phyloP scores from a whole-genome alignment of 37 sponge, comb jelly and placozoan species.

The Halichondria panicea region DNA sequence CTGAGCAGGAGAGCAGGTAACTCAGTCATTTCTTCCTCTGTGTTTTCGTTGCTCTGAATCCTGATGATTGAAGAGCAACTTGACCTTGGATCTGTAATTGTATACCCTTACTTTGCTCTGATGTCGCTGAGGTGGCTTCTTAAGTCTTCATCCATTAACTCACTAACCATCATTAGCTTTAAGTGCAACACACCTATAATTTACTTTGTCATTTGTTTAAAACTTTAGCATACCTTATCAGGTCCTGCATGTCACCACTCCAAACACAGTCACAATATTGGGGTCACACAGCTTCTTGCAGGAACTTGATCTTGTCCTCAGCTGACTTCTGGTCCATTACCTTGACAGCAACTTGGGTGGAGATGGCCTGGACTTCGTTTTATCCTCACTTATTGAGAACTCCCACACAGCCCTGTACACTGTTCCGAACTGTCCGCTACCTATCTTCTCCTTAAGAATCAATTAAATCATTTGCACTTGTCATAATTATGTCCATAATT shows the following conservation, averaged over 20 bases:
- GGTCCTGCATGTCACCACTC: no score
- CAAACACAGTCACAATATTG: no score
- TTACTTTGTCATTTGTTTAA: not conserved
- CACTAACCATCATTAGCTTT: not conserved
- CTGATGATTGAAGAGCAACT: no score
- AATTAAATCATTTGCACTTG: no score
- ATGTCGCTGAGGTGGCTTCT: not conserved
- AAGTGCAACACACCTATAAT: not conserved
- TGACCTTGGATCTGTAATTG: no score
- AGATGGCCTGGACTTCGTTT: no score
- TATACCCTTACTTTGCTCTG: not conserved
- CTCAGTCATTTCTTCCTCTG: not conserved
- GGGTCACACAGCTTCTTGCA: not conserved
- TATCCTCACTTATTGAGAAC: not conserved
- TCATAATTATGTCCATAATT: no score
- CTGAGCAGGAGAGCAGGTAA: slow-evolving; percentile 12
- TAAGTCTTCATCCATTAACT: not conserved
- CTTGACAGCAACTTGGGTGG: not conserved
- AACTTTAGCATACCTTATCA: no score
- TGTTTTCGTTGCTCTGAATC: no score
- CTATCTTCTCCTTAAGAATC: no score
- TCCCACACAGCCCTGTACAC: not conserved
- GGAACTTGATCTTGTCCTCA: not conserved
- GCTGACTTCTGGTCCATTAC: not conserved
- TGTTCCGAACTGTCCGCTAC: not conserved